phyloP scores from a whole-genome alignment of 37 sponge, comb jelly and placozoan genomes.

The Halichondria panicea region DNA sequence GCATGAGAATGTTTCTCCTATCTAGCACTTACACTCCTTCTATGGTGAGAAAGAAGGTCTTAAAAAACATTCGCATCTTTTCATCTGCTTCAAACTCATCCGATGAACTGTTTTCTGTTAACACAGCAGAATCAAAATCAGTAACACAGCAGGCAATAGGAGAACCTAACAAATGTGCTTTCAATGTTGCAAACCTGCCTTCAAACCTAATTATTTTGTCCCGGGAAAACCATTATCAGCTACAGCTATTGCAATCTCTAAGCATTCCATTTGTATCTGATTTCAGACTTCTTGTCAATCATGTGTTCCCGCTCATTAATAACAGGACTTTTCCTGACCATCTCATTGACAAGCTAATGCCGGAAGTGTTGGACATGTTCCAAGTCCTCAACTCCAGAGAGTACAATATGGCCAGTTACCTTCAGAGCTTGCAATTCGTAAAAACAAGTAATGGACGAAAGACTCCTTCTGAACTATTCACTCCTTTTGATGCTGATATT shows the following conservation, averaged over 20 bases:
- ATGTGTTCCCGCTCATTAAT: slow-evolving; percentile 30
- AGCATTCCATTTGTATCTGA: slow-evolving; percentile 1
- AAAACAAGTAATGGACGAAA: not conserved
- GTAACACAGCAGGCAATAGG: slow-evolving; percentile 5
- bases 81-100: not conserved
- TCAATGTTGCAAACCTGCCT: slow-evolving; percentile 20
- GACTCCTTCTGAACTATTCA: too few relatives aligned
- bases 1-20: too few relatives aligned
- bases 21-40: not conserved
- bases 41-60: not conserved
- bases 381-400: not conserved
- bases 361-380: slow-evolving; percentile 20
- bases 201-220: slow-evolving; percentile 13
- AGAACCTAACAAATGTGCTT: slow-evolving; percentile 13
- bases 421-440: slow-evolving; percentile 16
- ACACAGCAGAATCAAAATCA: not conserved
- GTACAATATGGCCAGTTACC: not conserved
- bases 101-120: slow-evolving; percentile 16
- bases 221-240: not conserved
- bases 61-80: slow-evolving; percentile 10
- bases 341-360: slow-evolving; percentile 10
- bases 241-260: slow-evolving; percentile 11
- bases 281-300: slow-evolving; percentile 4
- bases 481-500: slow-evolving; percentile 17
- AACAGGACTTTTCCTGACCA: not conserved